Evolutionary conservation across 2,113 vertebrate genomes (phyloP), one percentile per base, ranked within the genome.

Genomic region (Trinectes maculatus): DNA sequence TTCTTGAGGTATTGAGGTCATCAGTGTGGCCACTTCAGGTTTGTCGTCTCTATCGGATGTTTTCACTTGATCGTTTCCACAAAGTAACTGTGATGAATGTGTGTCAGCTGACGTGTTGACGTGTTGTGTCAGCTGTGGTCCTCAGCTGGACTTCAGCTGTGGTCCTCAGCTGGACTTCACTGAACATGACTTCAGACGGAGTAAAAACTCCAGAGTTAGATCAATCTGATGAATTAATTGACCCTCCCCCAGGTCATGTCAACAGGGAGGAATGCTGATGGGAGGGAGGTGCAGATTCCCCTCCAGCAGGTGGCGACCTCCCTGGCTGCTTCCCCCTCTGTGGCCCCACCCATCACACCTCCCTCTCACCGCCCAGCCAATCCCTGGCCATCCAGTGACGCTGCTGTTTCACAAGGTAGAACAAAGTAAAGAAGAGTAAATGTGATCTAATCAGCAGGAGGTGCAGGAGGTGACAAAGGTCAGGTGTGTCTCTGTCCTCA

Each of bases 191-290:
- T n/a, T n/a, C n/a, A n/a, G n/a, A n/a, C n/a, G n/a, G n/a, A n/a
- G n/a, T n/a, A n/a, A n/a, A n/a, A n/a, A n/a, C n/a, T n/a, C n/a
- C n/a, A n/a, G n/a, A n/a, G n/a, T n/a, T n/a, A n/a, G n/a, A n/a
- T n/a, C n/a, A n/a, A n/a, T n/a, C n/a, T n/a, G n/a, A n/a, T n/a
- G n/a, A n/a, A n/a, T n/a, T n/a, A n/a, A n/a, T n/a, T n/a, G n/a
- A n/a, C 7, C 10, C 7, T 6, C 12, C 12, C 22, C 21, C 85
- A 92, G 93, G 92, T 93, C 92, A 94, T 94, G 93, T 93, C 92
- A 84, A 86, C 90, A 58, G 89, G 90, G 77, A 83, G 87, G 82
- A 89, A 85, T 89, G 81, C 86, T 91, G 92, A 92, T 28, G 86
- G 83, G 63, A 90, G 84, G 86, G 91, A 93, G 86, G 87, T 92